These are phyloP conservation scores for Scomber colias DNA, from an alignment of 2,113 vertebrate species.

Conservation along the genomic window DNA sequence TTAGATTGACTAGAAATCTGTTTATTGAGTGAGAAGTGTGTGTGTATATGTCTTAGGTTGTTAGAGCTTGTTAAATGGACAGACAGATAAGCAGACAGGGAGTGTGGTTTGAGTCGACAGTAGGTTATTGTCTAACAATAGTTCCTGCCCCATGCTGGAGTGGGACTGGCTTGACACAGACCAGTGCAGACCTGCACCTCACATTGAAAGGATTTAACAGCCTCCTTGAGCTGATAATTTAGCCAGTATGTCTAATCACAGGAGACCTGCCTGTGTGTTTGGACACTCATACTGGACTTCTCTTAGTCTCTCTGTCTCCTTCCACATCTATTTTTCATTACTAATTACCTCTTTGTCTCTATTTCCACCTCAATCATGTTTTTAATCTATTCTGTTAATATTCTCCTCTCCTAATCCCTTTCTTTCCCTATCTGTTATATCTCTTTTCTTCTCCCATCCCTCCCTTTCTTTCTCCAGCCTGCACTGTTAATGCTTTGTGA, in stretches of 20 bases:
- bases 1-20: slow-evolving; percentile 51
- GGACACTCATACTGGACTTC: slow-evolving; percentile 29
- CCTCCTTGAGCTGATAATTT: slow-evolving; percentile 66
- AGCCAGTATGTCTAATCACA: slow-evolving; percentile 64
- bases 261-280: slow-evolving; percentile 53
- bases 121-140: slow-evolving; percentile 70
- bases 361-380: slow-evolving; percentile 29
- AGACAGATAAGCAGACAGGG: slow-evolving; percentile 52
- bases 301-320: neutral
- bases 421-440: slow-evolving; percentile 33
- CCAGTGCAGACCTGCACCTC: slow-evolving; percentile 54
- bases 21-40: slow-evolving; percentile 74
- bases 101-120: slow-evolving; percentile 28
- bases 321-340: slow-evolving; percentile 14
- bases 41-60: slow-evolving; percentile 32
- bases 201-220: slow-evolving; percentile 66
- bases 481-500: slow-evolving; percentile 56
- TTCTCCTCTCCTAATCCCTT: slow-evolving; percentile 39
- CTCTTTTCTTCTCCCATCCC: slow-evolving; percentile 44
- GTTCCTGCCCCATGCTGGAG: slow-evolving; percentile 42
- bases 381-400: slow-evolving; percentile 28
- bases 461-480: slow-evolving; percentile 38
- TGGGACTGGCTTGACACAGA: slow-evolving; percentile 46
- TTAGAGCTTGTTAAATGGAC: slow-evolving; percentile 59
- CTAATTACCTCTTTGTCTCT: slow-evolving; percentile 8